phyloP scores from a whole-genome alignment of 1,140 invertebrate genomes.

The Potamilus streckersoni region DNA sequence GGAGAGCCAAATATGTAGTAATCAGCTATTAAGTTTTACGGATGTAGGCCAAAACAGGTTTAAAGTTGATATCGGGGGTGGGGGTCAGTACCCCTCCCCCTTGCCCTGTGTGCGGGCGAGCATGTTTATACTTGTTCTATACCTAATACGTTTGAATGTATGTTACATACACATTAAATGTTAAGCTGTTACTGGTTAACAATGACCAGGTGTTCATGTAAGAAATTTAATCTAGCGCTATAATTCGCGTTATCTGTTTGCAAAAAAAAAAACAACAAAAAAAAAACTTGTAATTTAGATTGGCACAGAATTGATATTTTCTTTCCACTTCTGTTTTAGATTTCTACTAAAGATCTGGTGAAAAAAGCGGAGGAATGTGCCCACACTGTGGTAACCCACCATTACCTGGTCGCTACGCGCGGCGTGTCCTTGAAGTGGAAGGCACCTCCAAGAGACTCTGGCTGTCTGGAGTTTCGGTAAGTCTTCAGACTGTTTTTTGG shows the following conservation, averaged over 20 bases:
- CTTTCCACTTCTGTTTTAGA: slow-evolving; percentile 2
- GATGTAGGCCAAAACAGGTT: too few species aligned
- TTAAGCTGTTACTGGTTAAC: slow-evolving; percentile 3
- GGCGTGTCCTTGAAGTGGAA: slow-evolving; percentile 54
- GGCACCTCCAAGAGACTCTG: slow-evolving; percentile 46
- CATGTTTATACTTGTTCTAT: too few species aligned
- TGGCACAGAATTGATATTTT: not conserved
- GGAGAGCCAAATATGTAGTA: too few species aligned
- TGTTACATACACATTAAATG: not conserved
- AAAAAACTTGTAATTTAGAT: not conserved
- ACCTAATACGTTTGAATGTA: too few species aligned
- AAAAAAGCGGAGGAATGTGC: slow-evolving; percentile 42
- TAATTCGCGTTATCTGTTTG: not conserved
- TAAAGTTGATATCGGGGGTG: too few species aligned
- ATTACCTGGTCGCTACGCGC: slow-evolving; percentile 50
- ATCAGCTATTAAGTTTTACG: too few species aligned
- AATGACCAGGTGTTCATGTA: not conserved
- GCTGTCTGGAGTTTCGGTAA: slow-evolving; percentile 63
- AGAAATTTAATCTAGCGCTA: not conserved
- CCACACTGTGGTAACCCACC: slow-evolving; percentile 50
- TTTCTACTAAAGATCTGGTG: slow-evolving; percentile 28
- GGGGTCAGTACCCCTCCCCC: too few species aligned
- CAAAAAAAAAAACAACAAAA: too few species aligned
- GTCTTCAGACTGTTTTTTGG: slow-evolving; percentile 13
- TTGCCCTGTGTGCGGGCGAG: too few species aligned